Base-by-base conservation (phyloP, 1,140 invertebrate species). In the Epicauta chinensis region DNA sequence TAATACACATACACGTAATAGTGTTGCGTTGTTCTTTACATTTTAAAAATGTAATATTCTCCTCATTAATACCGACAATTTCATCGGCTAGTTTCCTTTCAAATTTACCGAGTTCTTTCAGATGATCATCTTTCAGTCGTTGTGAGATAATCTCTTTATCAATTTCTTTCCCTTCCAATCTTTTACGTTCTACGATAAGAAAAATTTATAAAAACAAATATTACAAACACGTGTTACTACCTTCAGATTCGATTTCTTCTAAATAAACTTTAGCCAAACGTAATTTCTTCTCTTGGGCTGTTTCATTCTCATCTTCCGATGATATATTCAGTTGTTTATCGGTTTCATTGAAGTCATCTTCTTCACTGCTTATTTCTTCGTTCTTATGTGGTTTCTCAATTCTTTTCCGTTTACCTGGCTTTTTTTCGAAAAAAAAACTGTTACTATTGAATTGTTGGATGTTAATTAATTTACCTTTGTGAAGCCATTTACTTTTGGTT, bases 261-360 rank as follows among this genome's bases (percentile, higher is more conserved):
- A 97, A 74, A 74, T 94, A 93, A 68, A 89, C 80, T 68, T 94
- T 94, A 0, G 92, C 91, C 51, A 96, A 72, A 30, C 89, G 76
- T 30, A 97, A 59, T 62, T 88, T 87, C 66, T 95, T 95, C 63
- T 95, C 88, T 68, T 95, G 89, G 0, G 87, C 81, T 5, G 91
- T 96, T 68, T 88, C 83, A 51, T 84, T 76, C 51, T 89, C 84
- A 57, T 85, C 84, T 48, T 83, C 80, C 5, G 77, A 80, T n/a
- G n/a, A n/a, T 16, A 75, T 73, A 49, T 75, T 70, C 48, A 78
- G 71, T 14, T 75, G 70, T 2, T n/a, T 34, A 3, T 34, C 10
- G 5, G 5, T 3, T 12, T 34, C 12, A 1, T 9, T 23, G 76
- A 32, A 72, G 70, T 73, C 73, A 35, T 77, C 65, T 14, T 75